phyloP scores from a whole-genome alignment of 2,113 vertebrate species.

The Neogale vison region DNA sequence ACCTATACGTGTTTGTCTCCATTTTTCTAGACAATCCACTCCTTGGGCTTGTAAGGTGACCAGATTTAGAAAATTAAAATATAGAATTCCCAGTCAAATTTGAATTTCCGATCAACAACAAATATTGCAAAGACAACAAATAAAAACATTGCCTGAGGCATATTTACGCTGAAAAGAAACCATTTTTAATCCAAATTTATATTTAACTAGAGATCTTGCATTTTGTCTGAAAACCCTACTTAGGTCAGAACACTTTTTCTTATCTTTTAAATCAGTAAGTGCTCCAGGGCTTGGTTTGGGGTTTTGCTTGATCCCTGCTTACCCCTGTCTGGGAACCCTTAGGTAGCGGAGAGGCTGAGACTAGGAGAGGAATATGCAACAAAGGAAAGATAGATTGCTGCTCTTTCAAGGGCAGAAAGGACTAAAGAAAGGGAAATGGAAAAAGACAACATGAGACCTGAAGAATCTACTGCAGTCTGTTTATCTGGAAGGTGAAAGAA shows the following conservation, averaged over 20 bases:
- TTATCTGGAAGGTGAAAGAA: neutral
- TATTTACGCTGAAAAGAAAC: neutral
- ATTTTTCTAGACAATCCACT: neutral
- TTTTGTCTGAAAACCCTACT: neutral
- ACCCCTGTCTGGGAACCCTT: neutral
- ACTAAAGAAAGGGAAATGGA: neutral
- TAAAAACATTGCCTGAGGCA: neutral
- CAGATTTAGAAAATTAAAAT: neutral
- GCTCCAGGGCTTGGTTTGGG: neutral
- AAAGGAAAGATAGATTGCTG: neutral
- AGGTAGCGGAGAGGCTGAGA: neutral
- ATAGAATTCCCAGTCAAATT: neutral
- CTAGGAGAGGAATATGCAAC: neutral
- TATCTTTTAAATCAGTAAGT: neutral
- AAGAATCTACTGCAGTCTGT: neutral
- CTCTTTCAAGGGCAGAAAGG: neutral
- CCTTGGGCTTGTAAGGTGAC: neutral
- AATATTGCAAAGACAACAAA: neutral
- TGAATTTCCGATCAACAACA: neutral
- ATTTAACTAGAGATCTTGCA: neutral
- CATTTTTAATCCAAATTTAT: neutral
- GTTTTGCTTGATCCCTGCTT: neutral
- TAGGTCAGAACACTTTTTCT: neutral
- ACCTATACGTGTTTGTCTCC: neutral
- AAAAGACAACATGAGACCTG: neutral